phyloP scores from a whole-genome alignment of 2,797 vertebrate genomes.

The Chiroxiphia lanceolata region DNA sequence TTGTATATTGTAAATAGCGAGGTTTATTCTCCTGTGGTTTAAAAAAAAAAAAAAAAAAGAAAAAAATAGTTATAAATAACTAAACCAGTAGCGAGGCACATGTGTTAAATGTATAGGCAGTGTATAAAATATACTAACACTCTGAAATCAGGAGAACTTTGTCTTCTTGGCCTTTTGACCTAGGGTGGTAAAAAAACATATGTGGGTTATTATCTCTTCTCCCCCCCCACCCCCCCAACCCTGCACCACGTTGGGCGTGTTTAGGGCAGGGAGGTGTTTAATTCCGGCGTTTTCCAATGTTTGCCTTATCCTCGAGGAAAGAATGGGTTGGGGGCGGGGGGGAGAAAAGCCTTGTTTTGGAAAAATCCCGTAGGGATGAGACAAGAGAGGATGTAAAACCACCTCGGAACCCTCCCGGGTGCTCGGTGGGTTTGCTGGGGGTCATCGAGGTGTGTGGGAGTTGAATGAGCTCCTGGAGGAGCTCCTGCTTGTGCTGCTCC shows the following conservation, averaged over 20 bases:
- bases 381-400: not conserved
- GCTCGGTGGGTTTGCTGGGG: not conserved
- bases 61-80: slow-evolving; percentile 18
- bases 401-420: not conserved
- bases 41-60: not conserved
- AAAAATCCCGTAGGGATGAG: not conserved
- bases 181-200: slow-evolving; percentile 34
- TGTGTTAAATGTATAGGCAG: slow-evolving; percentile 80
- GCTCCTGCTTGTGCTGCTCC: not conserved
- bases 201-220: slow-evolving; percentile 34
- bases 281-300: not conserved
- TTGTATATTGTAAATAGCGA: slow-evolving; percentile 85
- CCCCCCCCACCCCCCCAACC: not conserved
- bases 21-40: slow-evolving; percentile 93
- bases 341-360: not conserved
- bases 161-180: slow-evolving; percentile 57
- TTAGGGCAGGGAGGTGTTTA: not conserved
- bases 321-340: not conserved
- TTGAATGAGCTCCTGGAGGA: not conserved
- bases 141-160: slow-evolving; percentile 65
- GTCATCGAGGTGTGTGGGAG: not conserved
- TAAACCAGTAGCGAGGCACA: slow-evolving; percentile 81
- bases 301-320: slow-evolving; percentile 25
- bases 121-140: slow-evolving; percentile 68
- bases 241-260: not conserved